Evolutionary conservation across 2,113 vertebrate species (phyloP), one percentile per base, ranked within the genome.

Genomic region (Orycteropus afer): DNA sequence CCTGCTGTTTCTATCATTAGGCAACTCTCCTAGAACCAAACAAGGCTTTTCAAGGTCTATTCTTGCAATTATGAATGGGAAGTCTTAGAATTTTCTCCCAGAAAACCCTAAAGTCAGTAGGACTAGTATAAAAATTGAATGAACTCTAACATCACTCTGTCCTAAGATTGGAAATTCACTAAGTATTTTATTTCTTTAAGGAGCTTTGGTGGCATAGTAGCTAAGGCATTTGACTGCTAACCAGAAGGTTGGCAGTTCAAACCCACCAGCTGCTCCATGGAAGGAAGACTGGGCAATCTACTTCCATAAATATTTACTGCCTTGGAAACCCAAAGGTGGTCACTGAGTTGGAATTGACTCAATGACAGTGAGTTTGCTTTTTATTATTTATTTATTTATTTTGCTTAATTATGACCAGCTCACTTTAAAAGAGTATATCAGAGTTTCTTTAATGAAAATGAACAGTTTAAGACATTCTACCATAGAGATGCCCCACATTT

Each of bases 401-500:
- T 15, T 89, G 1, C 45, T 32, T 49, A 37, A n/a, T 14, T 77
- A 37, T 67, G 25, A 78, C 53, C 65, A 94, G 42, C 25, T 40
- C 32, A 14, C 49, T 37, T 29, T n/a, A 90, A 95, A 23, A 86
- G 10, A 67, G 47, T 6, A 22, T 22, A 63, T 47, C 80, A 85
- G 63, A 57, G 57, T 57, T 71, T 69, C 51, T 88, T 79, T 49
- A 45, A 25, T 49, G 89, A 94, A 96, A 77, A 22, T 59, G 77
- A 81, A 94, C 29, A 89, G 29, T 77, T 86, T 86, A 82, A 89
- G 67, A 76, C 29, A 79, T 49, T 25, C 4, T 71, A 53, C 51
- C 27, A 71, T 2, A 81, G 40, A 79, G 37, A 94, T 77, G 2
- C 3, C 45, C 65, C 0, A 22, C 25, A 69, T 77, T 85, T 71